Evolutionary conservation across 2,888 invertebrate genomes (phyloP).

Genomic region (Diogma glabrata): DNA sequence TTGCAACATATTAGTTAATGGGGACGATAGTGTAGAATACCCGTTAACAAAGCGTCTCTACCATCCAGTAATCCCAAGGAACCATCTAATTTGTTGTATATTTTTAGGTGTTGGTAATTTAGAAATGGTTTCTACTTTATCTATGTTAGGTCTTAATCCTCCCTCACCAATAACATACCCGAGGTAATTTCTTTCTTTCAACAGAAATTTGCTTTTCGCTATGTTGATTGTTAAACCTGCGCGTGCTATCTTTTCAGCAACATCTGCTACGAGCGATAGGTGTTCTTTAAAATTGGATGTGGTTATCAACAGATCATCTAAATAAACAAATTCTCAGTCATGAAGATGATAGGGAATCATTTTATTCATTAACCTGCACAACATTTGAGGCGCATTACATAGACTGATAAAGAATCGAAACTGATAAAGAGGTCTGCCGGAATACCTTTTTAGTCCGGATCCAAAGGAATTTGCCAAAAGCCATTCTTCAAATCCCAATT

Average conservation of each 20-base stretch:
- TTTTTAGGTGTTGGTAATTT: neutral
- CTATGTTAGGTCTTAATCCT: neutral
- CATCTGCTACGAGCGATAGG: neutral
- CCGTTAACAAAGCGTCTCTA: too few species aligned
- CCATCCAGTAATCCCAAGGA: too few species aligned
- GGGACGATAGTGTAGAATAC: neutral
- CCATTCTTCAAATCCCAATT: too few species aligned
- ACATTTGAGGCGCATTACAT: too few species aligned
- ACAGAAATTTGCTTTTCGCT: neutral
- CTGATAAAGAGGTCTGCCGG: too few species aligned
- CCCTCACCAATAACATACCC: neutral
- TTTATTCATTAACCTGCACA: neutral
- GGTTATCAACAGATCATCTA: neutral
- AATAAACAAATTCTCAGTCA: neutral
- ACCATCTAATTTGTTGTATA: too few species aligned
- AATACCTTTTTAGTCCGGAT: too few species aligned
- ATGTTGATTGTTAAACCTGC: too few species aligned
- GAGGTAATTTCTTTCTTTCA: neutral
- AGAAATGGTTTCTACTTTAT: neutral
- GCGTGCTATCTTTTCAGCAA: neutral
- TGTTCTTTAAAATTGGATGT: neutral
- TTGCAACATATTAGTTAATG: neutral
- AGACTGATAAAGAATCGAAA: too few species aligned
- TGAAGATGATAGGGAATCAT: neutral
- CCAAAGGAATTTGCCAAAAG: too few species aligned